Percentiles rank a stretch among this genome's conserved stretches.
Evolutionary conservation across 1,140 invertebrate species (phyloP).

Genomic region (Drosophila paulistorum): DNA sequence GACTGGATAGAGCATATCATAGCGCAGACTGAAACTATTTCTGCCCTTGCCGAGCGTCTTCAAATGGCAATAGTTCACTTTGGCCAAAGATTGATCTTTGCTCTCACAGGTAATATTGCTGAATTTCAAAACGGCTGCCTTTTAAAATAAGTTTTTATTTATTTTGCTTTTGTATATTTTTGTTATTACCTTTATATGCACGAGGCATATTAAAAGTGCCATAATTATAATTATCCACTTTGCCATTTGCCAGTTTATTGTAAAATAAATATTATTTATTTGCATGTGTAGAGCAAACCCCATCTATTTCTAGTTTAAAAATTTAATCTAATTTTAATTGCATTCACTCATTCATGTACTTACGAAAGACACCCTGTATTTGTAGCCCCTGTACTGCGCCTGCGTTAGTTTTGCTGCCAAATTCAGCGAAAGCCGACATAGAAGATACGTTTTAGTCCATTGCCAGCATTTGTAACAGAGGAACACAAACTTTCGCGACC

Average conservation of each 20-base stretch:
- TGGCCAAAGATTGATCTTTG: slow-evolving; percentile 4
- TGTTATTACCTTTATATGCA: slow-evolving; percentile 18
- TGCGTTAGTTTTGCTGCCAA: slow-evolving; percentile 6
- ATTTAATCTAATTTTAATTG: neutral
- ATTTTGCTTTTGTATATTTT: too few species aligned
- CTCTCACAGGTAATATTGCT: slow-evolving; percentile 45
- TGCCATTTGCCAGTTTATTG: neutral
- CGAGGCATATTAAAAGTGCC: slow-evolving; percentile 1
- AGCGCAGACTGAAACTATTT: slow-evolving; percentile 31
- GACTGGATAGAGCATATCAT: slow-evolving; percentile 9
- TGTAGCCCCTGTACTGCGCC: neutral
- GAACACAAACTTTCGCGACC: slow-evolving; percentile 11
- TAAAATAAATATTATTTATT: slow-evolving; percentile 3
- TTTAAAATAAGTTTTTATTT: too few species aligned
- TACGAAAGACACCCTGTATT: neutral
- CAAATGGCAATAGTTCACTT: slow-evolving; percentile 35
- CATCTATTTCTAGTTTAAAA: neutral
- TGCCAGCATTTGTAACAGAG: slow-evolving; percentile 48
- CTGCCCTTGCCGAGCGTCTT: neutral
- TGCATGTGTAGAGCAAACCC: neutral
- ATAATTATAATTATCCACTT: slow-evolving; percentile 1
- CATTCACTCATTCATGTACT: neutral
- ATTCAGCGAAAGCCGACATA: slow-evolving; percentile 2
- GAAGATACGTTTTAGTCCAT: neutral
- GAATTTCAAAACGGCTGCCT: slow-evolving; percentile 31